phyloP scores from a whole-genome alignment of 2,888 invertebrate genomes.

The Orchesella flavescens region DNA sequence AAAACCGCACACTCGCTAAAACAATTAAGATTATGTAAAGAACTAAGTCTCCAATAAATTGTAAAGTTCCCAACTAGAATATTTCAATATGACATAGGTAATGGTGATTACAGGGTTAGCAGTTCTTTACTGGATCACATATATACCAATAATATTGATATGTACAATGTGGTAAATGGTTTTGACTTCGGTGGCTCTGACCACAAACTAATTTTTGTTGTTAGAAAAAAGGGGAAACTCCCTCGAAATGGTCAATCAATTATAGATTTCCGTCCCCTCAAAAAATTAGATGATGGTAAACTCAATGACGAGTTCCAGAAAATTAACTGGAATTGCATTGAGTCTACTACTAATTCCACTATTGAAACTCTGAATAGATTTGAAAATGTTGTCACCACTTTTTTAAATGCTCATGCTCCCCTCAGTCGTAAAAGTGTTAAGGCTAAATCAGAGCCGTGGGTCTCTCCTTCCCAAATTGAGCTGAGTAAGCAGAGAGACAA shows the following conservation, averaged over 20 bases:
- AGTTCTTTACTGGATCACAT: conserved; percentile 25
- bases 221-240: background rate
- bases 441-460: background rate
- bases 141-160: background rate
- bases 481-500: background rate
- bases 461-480: background rate
- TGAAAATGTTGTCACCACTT: conserved; percentile 11
- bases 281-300: background rate
- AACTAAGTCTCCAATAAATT: background rate
- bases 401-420: conserved; percentile 1
- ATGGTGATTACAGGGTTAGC: background rate
- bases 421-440: background rate
- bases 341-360: background rate
- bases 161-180: background rate
- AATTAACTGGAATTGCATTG: background rate
- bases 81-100: background rate
- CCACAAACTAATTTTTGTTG: conserved; percentile 15
- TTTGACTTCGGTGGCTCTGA: conserved; percentile 30
- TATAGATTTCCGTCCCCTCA: background rate
- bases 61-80: conserved; percentile 19
- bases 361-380: background rate
- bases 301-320: background rate
- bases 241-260: no score
- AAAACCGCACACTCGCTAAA: background rate
- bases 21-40: background rate